Conservation (phyloP, 2,888 invertebrate genomes). For the Dorcus hopei region DNA sequence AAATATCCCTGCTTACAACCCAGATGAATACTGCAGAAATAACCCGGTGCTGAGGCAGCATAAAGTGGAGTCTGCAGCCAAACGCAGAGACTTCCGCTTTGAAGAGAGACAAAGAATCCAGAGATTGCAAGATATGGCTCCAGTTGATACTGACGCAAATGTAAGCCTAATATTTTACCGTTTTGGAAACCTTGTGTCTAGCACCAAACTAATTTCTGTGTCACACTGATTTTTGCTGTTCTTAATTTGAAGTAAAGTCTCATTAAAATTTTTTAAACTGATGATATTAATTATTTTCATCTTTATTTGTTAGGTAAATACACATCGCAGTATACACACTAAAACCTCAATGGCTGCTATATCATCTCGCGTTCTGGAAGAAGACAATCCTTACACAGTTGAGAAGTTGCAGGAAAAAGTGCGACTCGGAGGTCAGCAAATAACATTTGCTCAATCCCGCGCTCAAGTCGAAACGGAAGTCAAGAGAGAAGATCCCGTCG, state of each 20-base stretch:
- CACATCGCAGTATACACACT: background rate
- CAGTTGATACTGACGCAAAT: no score
- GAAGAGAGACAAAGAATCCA: background rate
- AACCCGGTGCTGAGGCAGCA: background rate
- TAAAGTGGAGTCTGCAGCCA: background rate
- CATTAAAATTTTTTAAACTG: no score
- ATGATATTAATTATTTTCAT: background rate
- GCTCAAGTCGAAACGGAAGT: no score
- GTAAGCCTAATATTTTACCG: no score
- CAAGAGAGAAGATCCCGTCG: no score
- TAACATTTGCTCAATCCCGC: no score
- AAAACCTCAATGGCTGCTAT: background rate
- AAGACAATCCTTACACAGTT: background rate
- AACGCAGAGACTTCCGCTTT: background rate
- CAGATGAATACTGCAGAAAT: background rate
- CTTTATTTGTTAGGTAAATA: background rate
- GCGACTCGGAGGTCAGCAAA: no score
- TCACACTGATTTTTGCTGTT: no score
- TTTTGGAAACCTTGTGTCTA: background rate
- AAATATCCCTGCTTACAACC: background rate
- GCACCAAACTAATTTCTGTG: no score
- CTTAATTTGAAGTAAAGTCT: no score
- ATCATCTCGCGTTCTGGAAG: background rate
- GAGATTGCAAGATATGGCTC: background rate
- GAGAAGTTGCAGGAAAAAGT: background rate